A percentile compares a stretch with the other conserved stretches of the same genome.
Conservation (phyloP, 2,113 vertebrate species). For the Ciconia boyciana region DNA sequence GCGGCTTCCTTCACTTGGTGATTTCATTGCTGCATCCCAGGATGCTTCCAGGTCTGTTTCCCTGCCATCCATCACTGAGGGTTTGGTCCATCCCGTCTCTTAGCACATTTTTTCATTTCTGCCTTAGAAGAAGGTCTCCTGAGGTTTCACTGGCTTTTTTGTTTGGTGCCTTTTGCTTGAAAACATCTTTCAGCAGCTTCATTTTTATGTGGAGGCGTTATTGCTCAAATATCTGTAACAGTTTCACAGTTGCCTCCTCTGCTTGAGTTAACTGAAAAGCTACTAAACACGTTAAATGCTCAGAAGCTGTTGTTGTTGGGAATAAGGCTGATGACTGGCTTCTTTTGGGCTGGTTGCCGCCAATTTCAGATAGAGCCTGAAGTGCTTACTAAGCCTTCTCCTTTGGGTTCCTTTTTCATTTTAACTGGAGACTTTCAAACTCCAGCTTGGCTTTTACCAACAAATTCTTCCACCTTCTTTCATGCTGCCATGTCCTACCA, state of each 20-base stretch:
- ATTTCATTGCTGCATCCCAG: neutral
- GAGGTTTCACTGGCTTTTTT: neutral
- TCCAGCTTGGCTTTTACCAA: neutral
- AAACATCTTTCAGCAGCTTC: neutral
- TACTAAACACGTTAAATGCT: neutral
- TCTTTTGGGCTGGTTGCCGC: neutral
- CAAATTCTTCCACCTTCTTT: neutral
- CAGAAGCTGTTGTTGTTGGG: neutral
- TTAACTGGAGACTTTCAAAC: neutral
- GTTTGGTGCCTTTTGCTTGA: neutral
- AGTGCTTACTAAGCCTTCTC: neutral
- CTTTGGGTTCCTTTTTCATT: neutral
- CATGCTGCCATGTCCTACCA: neutral
- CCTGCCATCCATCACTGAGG: neutral
- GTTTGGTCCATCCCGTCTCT: neutral
- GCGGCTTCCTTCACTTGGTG: neutral
- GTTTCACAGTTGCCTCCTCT: neutral
- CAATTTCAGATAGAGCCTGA: neutral
- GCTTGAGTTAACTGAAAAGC: neutral
- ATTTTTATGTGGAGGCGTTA: neutral
- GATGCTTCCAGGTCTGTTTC: neutral
- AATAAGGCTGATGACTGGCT: neutral
- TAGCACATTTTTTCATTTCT: neutral
- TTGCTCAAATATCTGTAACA: neutral
- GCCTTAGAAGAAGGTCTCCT: neutral